These are phyloP conservation scores for Autographa pulchrina DNA, from an alignment of 2,888 invertebrate genomes.

Conservation along the genomic window DNA sequence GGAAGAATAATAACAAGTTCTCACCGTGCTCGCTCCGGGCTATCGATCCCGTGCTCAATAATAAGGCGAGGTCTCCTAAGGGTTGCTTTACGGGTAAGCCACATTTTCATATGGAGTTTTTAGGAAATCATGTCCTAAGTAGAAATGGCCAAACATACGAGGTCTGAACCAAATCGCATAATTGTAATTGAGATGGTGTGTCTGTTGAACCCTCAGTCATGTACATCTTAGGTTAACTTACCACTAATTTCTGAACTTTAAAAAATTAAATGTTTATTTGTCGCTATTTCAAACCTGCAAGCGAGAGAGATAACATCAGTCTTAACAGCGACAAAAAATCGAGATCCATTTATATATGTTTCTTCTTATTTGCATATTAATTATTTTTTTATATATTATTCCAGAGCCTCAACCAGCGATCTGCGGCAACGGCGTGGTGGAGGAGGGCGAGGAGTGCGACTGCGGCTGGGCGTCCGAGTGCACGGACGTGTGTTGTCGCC, in stretches of 20 bases:
- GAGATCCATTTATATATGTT: too few species aligned
- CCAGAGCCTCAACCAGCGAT: constrained; percentile 97
- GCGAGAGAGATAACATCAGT: too few species aligned
- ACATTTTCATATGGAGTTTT: not conserved
- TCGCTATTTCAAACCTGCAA: too few species aligned
- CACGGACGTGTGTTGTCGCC: constrained; percentile 97
- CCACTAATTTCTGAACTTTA: too few species aligned
- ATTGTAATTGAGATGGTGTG: too few species aligned
- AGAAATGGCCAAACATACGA: too few species aligned
- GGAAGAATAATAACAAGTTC: constrained; percentile 99
- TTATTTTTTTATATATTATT: not conserved
- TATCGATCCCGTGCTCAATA: constrained; percentile 97
- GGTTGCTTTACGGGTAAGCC: constrained; percentile 96
- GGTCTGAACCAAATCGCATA: too few species aligned
- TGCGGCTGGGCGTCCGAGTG: constrained; percentile 99
- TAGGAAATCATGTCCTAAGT: not conserved
- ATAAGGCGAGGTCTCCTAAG: constrained; percentile 96
- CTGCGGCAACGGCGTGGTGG: constrained; percentile 99
- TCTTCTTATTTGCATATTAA: too few species aligned
- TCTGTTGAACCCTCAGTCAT: too few species aligned
- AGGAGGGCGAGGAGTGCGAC: constrained; percentile 99
- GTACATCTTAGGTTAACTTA: too few species aligned
- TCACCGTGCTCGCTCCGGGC: constrained; percentile 97
- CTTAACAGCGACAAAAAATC: too few species aligned
- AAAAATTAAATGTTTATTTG: too few species aligned